Percentiles rank a stretch among this genome's conserved stretches.
Conservation (phyloP, 2,888 invertebrate species). For the Drosophila merina region DNA sequence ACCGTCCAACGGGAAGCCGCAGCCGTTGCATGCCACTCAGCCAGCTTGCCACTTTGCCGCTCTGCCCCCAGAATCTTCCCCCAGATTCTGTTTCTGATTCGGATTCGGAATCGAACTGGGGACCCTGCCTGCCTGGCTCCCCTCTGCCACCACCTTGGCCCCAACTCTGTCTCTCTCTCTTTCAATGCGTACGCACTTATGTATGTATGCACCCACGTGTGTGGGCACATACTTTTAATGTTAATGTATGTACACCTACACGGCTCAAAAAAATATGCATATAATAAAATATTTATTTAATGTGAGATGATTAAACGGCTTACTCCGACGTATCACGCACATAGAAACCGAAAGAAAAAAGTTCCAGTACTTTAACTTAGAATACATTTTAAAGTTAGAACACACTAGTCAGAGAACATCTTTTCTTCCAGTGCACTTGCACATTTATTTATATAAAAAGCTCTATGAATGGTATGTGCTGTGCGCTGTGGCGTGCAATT, state of each 20-base stretch:
- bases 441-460: conserved; percentile 15
- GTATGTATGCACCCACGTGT: conserved; percentile 26
- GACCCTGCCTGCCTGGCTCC: conserved; percentile 35
- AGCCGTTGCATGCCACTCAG: conserved; percentile 53
- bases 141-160: not conserved
- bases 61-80: not conserved
- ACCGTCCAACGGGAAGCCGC: conserved; percentile 64
- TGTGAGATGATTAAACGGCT: conserved; percentile 34
- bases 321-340: conserved; percentile 28
- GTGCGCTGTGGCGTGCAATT: conserved; percentile 75
- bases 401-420: not conserved
- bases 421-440: conserved; percentile 12
- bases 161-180: conserved; percentile 33
- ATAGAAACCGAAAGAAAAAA: conserved; percentile 17
- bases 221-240: conserved; percentile 33
- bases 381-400: not conserved
- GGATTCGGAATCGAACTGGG: conserved; percentile 37
- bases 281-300: conserved; percentile 36
- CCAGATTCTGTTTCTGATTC: conserved; percentile 9
- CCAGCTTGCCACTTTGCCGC: conserved; percentile 13
- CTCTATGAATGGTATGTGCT: conserved; percentile 23
- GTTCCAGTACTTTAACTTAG: too few species aligned
- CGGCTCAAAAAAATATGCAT: conserved; percentile 15
- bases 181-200: conserved; percentile 35
- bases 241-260: conserved; percentile 28